Evolutionary conservation across 2,113 vertebrate genomes (phyloP).

Genomic region (Hydrolagus affinis): DNA sequence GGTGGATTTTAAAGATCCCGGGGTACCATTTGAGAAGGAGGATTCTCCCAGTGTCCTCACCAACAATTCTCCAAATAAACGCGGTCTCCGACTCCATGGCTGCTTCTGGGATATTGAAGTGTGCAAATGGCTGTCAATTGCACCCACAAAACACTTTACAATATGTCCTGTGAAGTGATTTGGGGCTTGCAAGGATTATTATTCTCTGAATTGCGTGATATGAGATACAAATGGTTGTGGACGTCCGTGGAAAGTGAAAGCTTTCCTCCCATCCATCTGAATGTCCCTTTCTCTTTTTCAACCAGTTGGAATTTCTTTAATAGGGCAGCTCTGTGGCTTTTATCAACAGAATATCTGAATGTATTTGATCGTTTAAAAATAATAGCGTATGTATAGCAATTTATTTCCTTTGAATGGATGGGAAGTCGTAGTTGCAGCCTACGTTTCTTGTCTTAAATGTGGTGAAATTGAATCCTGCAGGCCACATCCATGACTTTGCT

Average conservation of each 20-base stretch:
- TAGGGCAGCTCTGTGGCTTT: neutral
- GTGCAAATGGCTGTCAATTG: too few relatives aligned
- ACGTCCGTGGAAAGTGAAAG: too few relatives aligned
- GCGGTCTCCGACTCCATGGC: neutral
- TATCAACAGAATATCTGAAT: neutral
- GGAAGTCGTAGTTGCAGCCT: neutral
- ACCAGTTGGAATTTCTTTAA: neutral
- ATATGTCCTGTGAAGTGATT: too few relatives aligned
- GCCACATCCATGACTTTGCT: neutral
- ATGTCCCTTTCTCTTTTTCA: slow-evolving; percentile 12
- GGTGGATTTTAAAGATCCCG: too few relatives aligned
- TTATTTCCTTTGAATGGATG: neutral
- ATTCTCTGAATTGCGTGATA: neutral
- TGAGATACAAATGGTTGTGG: too few relatives aligned
- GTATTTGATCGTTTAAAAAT: neutral
- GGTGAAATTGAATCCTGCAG: neutral
- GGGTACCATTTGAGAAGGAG: too few relatives aligned
- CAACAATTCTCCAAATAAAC: too few relatives aligned
- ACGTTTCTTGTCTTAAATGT: neutral
- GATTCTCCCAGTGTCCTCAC: too few relatives aligned
- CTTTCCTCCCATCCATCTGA: slow-evolving; percentile 33
- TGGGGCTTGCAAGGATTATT: slow-evolving; percentile 24
- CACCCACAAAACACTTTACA: too few relatives aligned
- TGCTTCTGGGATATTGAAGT: slow-evolving; percentile 12
- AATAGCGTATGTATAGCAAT: neutral